phyloP scores from a whole-genome alignment of 2,888 invertebrate species.

The Xestia rhomboidea region DNA sequence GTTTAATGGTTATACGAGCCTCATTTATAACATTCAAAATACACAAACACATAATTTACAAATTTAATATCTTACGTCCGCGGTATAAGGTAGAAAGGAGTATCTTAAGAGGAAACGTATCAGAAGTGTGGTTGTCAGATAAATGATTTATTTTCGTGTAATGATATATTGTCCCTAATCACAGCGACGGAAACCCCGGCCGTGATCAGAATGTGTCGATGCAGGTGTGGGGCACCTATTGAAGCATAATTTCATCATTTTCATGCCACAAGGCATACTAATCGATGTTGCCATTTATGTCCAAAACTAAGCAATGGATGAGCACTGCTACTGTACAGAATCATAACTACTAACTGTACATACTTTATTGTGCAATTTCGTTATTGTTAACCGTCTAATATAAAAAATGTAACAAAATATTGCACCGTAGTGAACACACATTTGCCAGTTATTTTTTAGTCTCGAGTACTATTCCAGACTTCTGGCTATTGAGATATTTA shows the following conservation, averaged over 20 bases:
- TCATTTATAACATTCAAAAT: constrained; percentile 1
- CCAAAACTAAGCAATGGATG: constrained; percentile 12
- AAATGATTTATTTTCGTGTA: constrained; percentile 43
- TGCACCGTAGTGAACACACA: neutral
- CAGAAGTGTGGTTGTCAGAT: constrained; percentile 33
- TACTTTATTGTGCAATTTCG: neutral
- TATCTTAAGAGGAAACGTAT: neutral
- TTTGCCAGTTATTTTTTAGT: neutral
- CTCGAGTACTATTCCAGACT: neutral
- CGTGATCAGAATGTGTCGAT: constrained; percentile 73
- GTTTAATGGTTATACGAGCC: constrained; percentile 1
- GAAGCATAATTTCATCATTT: constrained; percentile 51
- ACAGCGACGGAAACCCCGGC: constrained; percentile 47
- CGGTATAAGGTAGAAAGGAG: neutral
- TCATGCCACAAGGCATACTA: constrained; percentile 58
- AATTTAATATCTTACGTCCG: neutral
- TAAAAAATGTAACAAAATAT: neutral
- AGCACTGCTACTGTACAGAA: neutral
- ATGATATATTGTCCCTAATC: constrained; percentile 63
- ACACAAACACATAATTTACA: neutral
- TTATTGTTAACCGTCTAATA: neutral
- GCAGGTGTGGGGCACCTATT: constrained; percentile 73
- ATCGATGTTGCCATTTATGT: constrained; percentile 50
- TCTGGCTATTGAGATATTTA: neutral
- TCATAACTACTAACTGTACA: too few relatives aligned